Conservation (phyloP, 2,888 invertebrate genomes). For the Caenorhabditis imperialis region DNA sequence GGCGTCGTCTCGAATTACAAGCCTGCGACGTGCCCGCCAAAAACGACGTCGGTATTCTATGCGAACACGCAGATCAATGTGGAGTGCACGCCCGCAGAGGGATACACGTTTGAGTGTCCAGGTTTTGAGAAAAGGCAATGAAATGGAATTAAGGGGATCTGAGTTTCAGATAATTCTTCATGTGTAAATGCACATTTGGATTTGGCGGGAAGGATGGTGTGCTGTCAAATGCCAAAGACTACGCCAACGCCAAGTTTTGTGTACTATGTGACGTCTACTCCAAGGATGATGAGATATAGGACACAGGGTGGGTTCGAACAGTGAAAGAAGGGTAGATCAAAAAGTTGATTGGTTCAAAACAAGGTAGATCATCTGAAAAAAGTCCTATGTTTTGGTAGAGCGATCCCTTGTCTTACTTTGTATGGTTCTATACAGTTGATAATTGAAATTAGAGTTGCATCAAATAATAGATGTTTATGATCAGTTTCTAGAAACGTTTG, state of each 20-base stretch:
- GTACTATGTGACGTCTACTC: constrained; percentile 49
- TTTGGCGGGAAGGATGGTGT: constrained; percentile 52
- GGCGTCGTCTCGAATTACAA: constrained; percentile 52
- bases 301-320: constrained; percentile 25
- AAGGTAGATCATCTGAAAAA: too few species aligned
- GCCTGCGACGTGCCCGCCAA: constrained; percentile 55
- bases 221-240: constrained; percentile 55
- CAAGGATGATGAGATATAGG: constrained; percentile 40
- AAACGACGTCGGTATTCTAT: constrained; percentile 47
- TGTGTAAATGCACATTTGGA: constrained; percentile 55
- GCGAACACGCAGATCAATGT: constrained; percentile 59
- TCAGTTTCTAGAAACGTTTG: too few species aligned
- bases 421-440: too few species aligned
- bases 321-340: background rate
- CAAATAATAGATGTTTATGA: too few species aligned
- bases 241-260: constrained; percentile 47
- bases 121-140: constrained; percentile 10
- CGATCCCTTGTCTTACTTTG: too few species aligned
- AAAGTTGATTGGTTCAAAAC: too few species aligned
- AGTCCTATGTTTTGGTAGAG: too few species aligned
- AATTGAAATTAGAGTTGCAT: too few species aligned
- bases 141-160: too few species aligned
- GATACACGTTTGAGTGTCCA: constrained; percentile 57
- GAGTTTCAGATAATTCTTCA: constrained; percentile 23
- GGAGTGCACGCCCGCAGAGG: constrained; percentile 60